phyloP scores from a whole-genome alignment of 2,888 invertebrate genomes.

The Eupithecia abbreviata region DNA sequence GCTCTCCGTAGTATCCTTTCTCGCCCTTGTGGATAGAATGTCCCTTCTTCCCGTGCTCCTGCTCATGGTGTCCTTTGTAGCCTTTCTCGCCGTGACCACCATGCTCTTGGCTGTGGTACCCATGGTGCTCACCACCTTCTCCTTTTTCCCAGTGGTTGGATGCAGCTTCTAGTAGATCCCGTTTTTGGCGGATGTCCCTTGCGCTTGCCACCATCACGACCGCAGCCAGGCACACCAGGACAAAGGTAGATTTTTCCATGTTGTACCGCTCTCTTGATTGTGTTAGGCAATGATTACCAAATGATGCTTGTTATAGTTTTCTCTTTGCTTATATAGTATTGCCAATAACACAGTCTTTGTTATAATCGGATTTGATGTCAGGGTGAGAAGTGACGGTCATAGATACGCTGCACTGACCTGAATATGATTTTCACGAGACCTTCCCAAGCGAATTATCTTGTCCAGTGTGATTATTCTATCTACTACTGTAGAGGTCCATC shows the following conservation, averaged over 20 bases:
- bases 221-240: slow-evolving; percentile 72
- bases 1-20: slow-evolving; percentile 84
- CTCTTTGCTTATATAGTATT: slow-evolving; percentile 79
- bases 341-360: slow-evolving; percentile 65
- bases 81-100: slow-evolving; percentile 88
- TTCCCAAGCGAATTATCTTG: slow-evolving; percentile 13
- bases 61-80: slow-evolving; percentile 86
- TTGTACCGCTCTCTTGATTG: slow-evolving; percentile 61
- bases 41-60: slow-evolving; percentile 87
- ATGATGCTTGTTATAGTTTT: slow-evolving; percentile 76
- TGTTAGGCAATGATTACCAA: slow-evolving; percentile 75
- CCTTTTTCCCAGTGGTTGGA: slow-evolving; percentile 80
- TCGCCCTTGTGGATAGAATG: slow-evolving; percentile 87
- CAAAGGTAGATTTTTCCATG: slow-evolving; percentile 65
- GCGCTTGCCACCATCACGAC: slow-evolving; percentile 73
- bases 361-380: slow-evolving; percentile 74
- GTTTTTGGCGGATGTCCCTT: slow-evolving; percentile 77
- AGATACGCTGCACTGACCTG: slow-evolving; percentile 65
- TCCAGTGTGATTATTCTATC: slow-evolving; percentile 1
- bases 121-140: slow-evolving; percentile 85
- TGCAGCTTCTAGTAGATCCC: slow-evolving; percentile 81
- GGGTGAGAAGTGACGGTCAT: slow-evolving; percentile 74
- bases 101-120: slow-evolving; percentile 84
- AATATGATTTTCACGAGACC: slow-evolving; percentile 56
- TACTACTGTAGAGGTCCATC: background rate